Evolutionary conservation across 2,113 vertebrate species (phyloP).

Genomic region (Leiothrix lutea): DNA sequence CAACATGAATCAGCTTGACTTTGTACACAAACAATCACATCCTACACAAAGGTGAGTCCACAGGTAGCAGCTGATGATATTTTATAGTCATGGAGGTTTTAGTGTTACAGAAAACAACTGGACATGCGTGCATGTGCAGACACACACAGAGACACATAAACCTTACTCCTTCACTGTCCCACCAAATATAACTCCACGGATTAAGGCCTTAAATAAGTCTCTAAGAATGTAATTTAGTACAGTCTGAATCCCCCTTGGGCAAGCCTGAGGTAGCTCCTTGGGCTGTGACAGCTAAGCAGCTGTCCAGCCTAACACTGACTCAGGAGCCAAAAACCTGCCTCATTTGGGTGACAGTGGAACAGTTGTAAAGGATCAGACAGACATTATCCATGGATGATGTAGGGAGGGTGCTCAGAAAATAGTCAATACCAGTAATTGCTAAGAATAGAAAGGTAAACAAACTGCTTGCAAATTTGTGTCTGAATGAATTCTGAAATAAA

Average conservation of each 20-base stretch:
- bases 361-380: conserved; percentile 48
- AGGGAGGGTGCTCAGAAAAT: neutral
- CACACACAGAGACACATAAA: neutral
- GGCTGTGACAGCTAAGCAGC: conserved; percentile 31
- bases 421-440: neutral
- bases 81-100: neutral
- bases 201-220: conserved; percentile 36
- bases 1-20: conserved; percentile 13
- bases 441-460: conserved; percentile 49
- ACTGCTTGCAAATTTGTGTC: neutral
- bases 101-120: neutral
- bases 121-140: neutral
- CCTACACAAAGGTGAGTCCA: neutral
- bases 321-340: conserved; percentile 22
- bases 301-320: conserved; percentile 20
- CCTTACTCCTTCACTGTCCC: neutral
- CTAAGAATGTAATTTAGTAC: conserved; percentile 25
- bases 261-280: conserved; percentile 30
- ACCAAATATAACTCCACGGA: conserved; percentile 46
- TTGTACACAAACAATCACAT: neutral
- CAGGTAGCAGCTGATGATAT: neutral
- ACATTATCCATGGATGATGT: neutral
- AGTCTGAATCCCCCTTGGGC: conserved; percentile 6
- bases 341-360: neutral
- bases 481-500: neutral